Conservation (phyloP, 2,888 invertebrate species). For the Sinhomidia bicolor region DNA sequence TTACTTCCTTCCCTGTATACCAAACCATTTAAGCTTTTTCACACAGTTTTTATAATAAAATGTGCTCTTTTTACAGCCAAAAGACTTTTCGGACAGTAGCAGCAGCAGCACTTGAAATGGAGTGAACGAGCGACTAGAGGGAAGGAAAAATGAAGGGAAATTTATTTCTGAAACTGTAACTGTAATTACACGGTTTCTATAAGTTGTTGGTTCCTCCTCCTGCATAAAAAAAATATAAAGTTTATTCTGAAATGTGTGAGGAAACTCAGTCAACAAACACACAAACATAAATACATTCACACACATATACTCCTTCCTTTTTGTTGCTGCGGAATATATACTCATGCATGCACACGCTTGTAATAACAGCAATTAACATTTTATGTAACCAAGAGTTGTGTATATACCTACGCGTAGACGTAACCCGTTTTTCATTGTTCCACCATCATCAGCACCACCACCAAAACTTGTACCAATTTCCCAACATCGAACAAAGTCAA, state of each 20-base stretch:
- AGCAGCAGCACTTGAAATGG: neutral
- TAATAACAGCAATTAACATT: neutral
- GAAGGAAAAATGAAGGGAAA: slow-evolving; percentile 24
- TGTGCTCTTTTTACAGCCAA: too few relatives aligned
- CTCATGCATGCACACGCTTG: neutral
- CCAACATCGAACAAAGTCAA: neutral
- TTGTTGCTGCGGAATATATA: neutral
- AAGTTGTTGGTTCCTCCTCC: slow-evolving; percentile 31
- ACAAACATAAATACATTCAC: too few relatives aligned
- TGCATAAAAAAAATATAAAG: neutral
- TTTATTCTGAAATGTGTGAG: neutral
- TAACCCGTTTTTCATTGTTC: neutral
- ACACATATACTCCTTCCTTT: too few relatives aligned
- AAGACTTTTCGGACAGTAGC: too few relatives aligned
- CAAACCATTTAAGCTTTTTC: too few relatives aligned
- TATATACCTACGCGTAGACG: too few relatives aligned
- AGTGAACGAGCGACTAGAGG: neutral
- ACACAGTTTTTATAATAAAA: too few relatives aligned
- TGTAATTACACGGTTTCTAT: slow-evolving; percentile 39
- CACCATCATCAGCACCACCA: too few relatives aligned
- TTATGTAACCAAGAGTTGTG: neutral
- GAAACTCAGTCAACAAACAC: too few relatives aligned
- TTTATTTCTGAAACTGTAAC: slow-evolving; percentile 53
- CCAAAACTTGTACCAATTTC: neutral
- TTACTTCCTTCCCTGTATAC: too few relatives aligned